Percentiles rank a stretch among this genome's conserved stretches.
phyloP scores from a whole-genome alignment of 1,140 invertebrate genomes.

The Drosophila varians region DNA sequence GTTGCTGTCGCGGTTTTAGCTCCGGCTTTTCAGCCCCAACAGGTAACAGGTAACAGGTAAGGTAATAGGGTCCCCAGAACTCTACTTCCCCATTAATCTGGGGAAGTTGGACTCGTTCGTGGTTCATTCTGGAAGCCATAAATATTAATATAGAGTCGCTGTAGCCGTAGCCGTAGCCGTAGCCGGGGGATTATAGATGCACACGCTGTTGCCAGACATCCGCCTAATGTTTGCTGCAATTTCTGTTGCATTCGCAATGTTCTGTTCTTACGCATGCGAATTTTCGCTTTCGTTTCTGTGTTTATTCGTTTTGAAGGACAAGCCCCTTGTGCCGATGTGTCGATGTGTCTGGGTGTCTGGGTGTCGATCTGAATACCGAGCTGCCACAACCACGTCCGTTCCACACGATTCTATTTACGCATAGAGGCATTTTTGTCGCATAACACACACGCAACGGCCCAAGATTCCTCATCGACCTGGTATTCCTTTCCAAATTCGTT shows the following conservation, averaged over 20 bases:
- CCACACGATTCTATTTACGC: slow-evolving; percentile 16
- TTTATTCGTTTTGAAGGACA: slow-evolving; percentile 78
- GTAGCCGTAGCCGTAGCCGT: slow-evolving; percentile 12
- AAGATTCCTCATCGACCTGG: background rate
- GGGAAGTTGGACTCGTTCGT: slow-evolving; percentile 30
- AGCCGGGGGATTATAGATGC: slow-evolving; percentile 66
- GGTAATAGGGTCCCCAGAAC: slow-evolving; percentile 26
- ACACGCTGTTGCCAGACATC: slow-evolving; percentile 70
- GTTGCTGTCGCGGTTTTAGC: slow-evolving; percentile 25
- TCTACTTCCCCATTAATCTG: slow-evolving; percentile 28
- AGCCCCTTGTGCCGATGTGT: slow-evolving; percentile 30
- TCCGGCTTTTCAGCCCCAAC: slow-evolving; percentile 19
- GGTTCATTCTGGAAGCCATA: slow-evolving; percentile 52
- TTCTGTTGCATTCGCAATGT: slow-evolving; percentile 29
- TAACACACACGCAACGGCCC: slow-evolving; percentile 14
- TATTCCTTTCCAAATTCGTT: background rate
- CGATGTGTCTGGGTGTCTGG: slow-evolving; percentile 55
- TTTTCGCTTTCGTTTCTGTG: slow-evolving; percentile 40
- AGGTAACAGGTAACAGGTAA: slow-evolving; percentile 29
- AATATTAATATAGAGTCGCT: slow-evolving; percentile 52
- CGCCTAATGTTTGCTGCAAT: slow-evolving; percentile 70
- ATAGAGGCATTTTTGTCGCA: slow-evolving; percentile 30
- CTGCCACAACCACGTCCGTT: slow-evolving; percentile 17
- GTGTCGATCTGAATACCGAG: slow-evolving; percentile 77
- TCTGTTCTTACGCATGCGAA: slow-evolving; percentile 73